Conservation (phyloP, 2,113 vertebrate genomes). For the Engraulis encrasicolus region DNA sequence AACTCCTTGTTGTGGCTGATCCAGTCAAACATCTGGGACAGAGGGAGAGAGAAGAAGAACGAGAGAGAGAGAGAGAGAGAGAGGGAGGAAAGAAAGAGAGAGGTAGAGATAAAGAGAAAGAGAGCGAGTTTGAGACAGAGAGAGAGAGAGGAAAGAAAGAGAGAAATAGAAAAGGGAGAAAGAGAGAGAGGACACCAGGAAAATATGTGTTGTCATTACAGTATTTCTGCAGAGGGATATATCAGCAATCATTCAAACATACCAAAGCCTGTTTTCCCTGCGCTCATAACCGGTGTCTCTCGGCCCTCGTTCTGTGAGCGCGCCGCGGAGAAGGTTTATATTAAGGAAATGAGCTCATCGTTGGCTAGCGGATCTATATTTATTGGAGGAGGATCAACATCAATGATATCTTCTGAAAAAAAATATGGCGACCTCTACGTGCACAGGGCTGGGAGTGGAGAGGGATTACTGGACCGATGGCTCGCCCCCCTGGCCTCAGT, state of each 20-base stretch:
- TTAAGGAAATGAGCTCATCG: conserved; percentile 8
- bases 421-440: conserved; percentile 2
- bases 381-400: conserved; percentile 18
- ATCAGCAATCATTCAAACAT: neutral
- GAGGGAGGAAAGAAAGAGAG: too few relatives aligned
- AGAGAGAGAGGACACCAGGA: conserved; percentile 16
- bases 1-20: conserved; percentile 98
- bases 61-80: too few relatives aligned
- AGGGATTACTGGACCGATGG: neutral
- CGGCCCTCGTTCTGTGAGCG: too few relatives aligned
- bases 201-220: neutral
- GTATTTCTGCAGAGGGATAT: neutral
- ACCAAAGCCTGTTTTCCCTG: neutral
- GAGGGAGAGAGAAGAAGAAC: too few relatives aligned
- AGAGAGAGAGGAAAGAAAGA: too few relatives aligned
- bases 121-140: too few relatives aligned
- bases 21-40: conserved; percentile 96
- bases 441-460: neutral
- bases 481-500: neutral
- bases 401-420: neutral
- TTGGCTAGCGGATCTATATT: neutral
- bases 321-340: neutral
- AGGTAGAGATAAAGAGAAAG: too few relatives aligned
- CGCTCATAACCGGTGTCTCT: neutral
- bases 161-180: too few relatives aligned